Base-by-base conservation (phyloP, 2,797 vertebrate genomes). In the Takifugu ocellatus region DNA sequence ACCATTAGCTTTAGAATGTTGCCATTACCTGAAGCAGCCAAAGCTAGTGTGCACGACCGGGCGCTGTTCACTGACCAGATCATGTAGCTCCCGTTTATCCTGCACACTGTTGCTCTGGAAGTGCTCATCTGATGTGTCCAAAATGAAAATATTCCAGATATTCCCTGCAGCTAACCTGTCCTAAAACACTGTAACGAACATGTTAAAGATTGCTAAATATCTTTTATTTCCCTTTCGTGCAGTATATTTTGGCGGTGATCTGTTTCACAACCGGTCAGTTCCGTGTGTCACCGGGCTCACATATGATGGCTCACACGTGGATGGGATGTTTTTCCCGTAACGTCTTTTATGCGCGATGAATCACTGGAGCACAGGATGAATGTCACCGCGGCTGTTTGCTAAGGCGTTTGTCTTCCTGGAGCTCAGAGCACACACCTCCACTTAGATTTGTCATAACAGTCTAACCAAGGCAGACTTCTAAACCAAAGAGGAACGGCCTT, bases 301-400 rank as follows among this genome's bases (percentile, higher is more conserved):
- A 52, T 53, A 53, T 52, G 42, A 61, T 9, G 10, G 21, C 16
- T 59, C 50, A 15, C 44, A 51, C 26, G 61, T 27, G 51, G 61
- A 59, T n/a, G 17, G 26, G 49, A 54, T 51, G 51, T 47, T 26
- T 51, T 81, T 76, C 73, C 66, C 56, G 71, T 61, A 48, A 61
- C 10, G 36, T 56, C 47, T 25, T 51, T 43, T 50, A 8, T 15
- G 25, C 26, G 39, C 6, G n/a, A 43, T 79, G 77, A 84, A 54
- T 84, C 67, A 79, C 39, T 55, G 33, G 7, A 33, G 62, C 66
- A 47, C 52, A 56, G n/a, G 1, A 36, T 64, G 17, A 59, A 55
- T 66, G 55, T 66, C 50, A 49, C 29, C 25, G 16, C 45, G 31
- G 24, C 17, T 44, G 54, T 63, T 59, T 49, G 53, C n/a, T 10